Base-by-base conservation (phyloP, 2,797 vertebrate species). In the Dromococcyx pavoninus region DNA sequence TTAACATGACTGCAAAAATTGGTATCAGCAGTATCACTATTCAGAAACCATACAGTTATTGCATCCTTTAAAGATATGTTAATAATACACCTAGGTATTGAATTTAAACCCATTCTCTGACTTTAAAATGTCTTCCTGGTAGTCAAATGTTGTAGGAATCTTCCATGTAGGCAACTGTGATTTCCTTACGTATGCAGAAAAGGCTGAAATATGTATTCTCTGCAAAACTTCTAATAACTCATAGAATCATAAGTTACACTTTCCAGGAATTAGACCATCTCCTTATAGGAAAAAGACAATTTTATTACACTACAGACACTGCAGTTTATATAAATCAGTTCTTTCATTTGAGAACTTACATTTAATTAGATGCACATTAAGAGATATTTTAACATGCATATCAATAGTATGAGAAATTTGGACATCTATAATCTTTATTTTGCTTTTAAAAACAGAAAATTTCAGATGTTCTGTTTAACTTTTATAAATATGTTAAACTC, bases 401-500 rank as follows among this genome's bases (percentile, higher is more conserved):
- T 57, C 9, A 39, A 17, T 30, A 83, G 15, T 73, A 37, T 50
- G 48, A 79, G 72, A 84, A 71, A 75, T 75, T 80, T 95, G 25
- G 51, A 92, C 94, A 84, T 70, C 24, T 67, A 4, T 88, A 83
- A 86, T 86, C 33, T 73, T 76, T 69, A 27, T n/a, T 77, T 35
- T 90, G 28, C 58, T 91, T 82, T 82, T 80, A 82, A 92, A 44
- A 62, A 94, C 54, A 48, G 85, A 46, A 60, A 43, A 94, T 96
- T 96, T 92, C 95, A 96, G 92, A 70, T 93, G 86, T 80, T 95
- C 56, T 88, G 12, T 94, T 93, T 93, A 95, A 90, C 58, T 82
- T 82, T 93, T 95, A 94, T 87, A 86, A 72, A 64, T 17, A 5
- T 37, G 18, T 50, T 73, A 35, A 95, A 70, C 33, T 77, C 33